Evolutionary conservation across 2,113 vertebrate species (phyloP), one percentile per base, ranked within the genome.

Genomic region (Pipa parva): DNA sequence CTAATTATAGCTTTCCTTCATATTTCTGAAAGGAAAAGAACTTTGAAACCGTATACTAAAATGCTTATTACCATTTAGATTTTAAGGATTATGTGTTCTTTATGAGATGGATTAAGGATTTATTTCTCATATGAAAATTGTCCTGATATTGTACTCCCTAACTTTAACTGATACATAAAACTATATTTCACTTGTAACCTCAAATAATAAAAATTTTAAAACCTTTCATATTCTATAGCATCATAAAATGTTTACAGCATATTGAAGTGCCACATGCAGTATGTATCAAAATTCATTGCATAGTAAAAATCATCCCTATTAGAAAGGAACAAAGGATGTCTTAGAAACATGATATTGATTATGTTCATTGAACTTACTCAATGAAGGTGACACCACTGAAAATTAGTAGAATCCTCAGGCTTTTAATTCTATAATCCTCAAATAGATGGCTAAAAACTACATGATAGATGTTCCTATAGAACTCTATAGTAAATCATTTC

Each of bases 1-100:
- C 59, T 68, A 74, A 76, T 80, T 77, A 59, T 20, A 65, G 18
- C 7, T 70, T 59, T 28, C 15, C 58, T 62, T 12, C 56, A 25
- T 20, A 22, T 73, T 74, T 73, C 26, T 45, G 9, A 63, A n/a
- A 72, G 25, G 55, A 58, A 18, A 42, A 3, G 28, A 51, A 8
- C 21, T 59, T 12, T 70, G 18, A 69, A 18, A 72, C 13, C 36
- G 60, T 48, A 48, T 4, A 21, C 4, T 48, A 28, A 8, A 50
- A 61, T 9, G 11, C 50, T 65, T 63, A 28, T 4, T 71, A 72
- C 73, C 63, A 60, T 62, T 57, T 57, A 1, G 24, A 66, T 68
- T 63, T 61, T 2, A 21, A 60, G 39, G 15, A 20, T 71, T 5
- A 21, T 18, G 6, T 27, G 20, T 46, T 31, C 36, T 26, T 59